Evolutionary conservation across 2,797 vertebrate species (phyloP).

Genomic region (Ctenopoma kingsleyae): DNA sequence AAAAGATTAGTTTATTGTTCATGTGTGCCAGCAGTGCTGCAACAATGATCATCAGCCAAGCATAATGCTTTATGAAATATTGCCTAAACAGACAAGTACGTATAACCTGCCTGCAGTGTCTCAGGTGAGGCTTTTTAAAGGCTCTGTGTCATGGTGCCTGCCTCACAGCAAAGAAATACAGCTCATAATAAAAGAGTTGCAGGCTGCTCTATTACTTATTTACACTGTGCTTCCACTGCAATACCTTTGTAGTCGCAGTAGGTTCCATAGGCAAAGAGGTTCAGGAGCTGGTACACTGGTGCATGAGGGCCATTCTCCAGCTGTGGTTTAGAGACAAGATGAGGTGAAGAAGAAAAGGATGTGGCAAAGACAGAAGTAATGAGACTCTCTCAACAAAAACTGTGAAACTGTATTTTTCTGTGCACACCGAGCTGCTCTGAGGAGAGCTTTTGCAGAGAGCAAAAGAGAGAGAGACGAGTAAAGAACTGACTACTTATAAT

Average conservation of each 20-base stretch:
- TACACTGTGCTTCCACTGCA: constrained; percentile 65
- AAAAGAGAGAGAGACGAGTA: constrained; percentile 2
- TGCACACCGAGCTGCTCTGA: constrained; percentile 25
- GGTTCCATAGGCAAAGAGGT: constrained; percentile 96
- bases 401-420: constrained; percentile 26
- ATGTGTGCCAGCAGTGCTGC: constrained; percentile 26
- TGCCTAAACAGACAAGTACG: constrained; percentile 31
- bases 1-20: constrained; percentile 47
- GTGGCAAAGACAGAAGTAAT: constrained; percentile 39
- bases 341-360: constrained; percentile 31
- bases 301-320: constrained; percentile 90
- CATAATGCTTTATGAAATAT: constrained; percentile 29
- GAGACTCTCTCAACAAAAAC: constrained; percentile 27
- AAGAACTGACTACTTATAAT: constrained; percentile 7
- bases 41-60: constrained; percentile 28
- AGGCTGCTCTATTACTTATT: constrained; percentile 73
- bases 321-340: constrained; percentile 64
- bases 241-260: constrained; percentile 97
- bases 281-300: constrained; percentile 93
- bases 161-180: constrained; percentile 62
- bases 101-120: constrained; percentile 48
- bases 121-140: constrained; percentile 56
- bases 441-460: constrained; percentile 3
- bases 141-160: constrained; percentile 50
- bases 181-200: constrained; percentile 73